These are phyloP conservation scores for Mormoops blainvillei DNA, from an alignment of 2,113 vertebrate genomes.

Conservation along the genomic window DNA sequence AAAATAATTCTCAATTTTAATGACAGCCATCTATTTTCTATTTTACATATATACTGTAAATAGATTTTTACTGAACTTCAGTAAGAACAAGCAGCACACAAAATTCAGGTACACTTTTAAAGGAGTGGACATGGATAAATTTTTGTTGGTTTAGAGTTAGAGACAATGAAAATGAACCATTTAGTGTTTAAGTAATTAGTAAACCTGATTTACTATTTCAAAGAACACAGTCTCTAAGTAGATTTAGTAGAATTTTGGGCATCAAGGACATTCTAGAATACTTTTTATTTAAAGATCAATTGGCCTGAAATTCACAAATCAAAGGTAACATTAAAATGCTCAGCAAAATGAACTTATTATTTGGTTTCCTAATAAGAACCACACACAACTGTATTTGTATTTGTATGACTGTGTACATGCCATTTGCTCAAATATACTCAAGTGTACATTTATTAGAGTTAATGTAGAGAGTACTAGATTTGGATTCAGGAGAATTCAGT, in stretches of 20 bases:
- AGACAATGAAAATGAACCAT: constrained; percentile 15
- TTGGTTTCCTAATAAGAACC: neutral
- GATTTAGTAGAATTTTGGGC: neutral
- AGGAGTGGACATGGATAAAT: neutral
- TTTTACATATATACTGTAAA: neutral
- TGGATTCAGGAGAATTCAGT: neutral
- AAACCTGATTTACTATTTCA: neutral
- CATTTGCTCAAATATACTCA: neutral
- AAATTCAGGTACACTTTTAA: constrained; percentile 11
- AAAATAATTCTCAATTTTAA: neutral
- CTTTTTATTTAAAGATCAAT: neutral
- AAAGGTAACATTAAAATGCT: neutral
- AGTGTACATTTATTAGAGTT: neutral
- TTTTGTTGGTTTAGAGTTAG: neutral
- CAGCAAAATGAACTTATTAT: neutral
- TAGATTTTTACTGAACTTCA: neutral
- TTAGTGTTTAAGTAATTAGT: constrained; percentile 26
- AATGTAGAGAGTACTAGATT: neutral
- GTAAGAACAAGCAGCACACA: neutral
- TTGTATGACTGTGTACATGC: neutral
- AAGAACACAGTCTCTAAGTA: neutral
- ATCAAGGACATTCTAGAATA: neutral
- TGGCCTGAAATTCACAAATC: constrained; percentile 16
- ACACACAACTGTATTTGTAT: neutral
- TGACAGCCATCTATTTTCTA: neutral